phyloP scores from a whole-genome alignment of 1,140 invertebrate genomes.

The Anoplophora glabripennis region DNA sequence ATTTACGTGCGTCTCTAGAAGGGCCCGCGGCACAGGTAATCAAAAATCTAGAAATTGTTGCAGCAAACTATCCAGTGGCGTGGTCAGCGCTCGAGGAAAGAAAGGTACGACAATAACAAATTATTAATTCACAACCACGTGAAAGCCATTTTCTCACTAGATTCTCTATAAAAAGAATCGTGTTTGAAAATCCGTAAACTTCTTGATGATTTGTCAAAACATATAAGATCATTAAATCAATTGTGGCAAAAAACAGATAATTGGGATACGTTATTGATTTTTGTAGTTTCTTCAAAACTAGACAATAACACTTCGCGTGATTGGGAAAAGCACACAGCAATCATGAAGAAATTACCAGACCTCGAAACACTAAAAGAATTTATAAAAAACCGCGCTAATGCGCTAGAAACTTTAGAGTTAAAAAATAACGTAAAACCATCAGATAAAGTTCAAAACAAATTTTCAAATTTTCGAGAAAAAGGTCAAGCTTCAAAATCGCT shows the following conservation, averaged over 20 bases:
- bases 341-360: too few relatives aligned
- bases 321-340: neutral
- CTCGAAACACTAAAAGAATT: too few relatives aligned
- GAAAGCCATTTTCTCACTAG: constrained; percentile 13
- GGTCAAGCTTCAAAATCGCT: too few relatives aligned
- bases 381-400: too few relatives aligned
- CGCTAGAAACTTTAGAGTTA: too few relatives aligned
- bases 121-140: constrained; percentile 23
- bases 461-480: too few relatives aligned
- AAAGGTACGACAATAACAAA: constrained; percentile 30
- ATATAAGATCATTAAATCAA: constrained; percentile 25
- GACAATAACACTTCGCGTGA: neutral
- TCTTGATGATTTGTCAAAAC: constrained; percentile 14
- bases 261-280: constrained; percentile 32
- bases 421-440: too few relatives aligned
- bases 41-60: constrained; percentile 18
- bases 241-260: constrained; percentile 27
- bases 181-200: constrained; percentile 15
- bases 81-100: constrained; percentile 25
- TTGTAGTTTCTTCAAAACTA: constrained; percentile 1
- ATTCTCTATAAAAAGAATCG: constrained; percentile 23
- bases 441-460: too few relatives aligned
- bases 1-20: constrained; percentile 23
- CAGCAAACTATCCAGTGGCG: constrained; percentile 28
- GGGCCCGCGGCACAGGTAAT: constrained; percentile 23